phyloP scores from a whole-genome alignment of 2,113 vertebrate species.

The Anas platyrhynchos region DNA sequence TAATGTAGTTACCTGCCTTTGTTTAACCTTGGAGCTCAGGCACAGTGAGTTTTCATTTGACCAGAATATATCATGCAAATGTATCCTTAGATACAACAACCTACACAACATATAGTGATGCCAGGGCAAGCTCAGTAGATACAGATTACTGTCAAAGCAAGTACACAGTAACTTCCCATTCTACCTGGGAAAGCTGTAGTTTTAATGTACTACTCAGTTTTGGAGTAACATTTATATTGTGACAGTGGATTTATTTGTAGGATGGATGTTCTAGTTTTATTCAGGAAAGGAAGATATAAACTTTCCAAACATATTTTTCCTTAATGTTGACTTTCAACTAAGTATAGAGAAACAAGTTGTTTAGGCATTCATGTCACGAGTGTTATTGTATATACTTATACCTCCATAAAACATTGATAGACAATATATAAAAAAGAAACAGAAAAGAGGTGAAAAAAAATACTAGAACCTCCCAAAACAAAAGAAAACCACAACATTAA shows the following conservation, averaged over 20 bases:
- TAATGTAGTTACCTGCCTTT: neutral
- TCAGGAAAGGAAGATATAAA: neutral
- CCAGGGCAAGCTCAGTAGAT: neutral
- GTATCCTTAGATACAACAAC: neutral
- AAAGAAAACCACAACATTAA: neutral
- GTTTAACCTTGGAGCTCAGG: neutral
- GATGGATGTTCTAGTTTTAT: neutral
- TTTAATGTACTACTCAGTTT: neutral
- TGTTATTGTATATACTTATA: neutral
- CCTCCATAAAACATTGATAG: neutral
- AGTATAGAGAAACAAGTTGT: neutral
- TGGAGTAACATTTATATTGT: neutral
- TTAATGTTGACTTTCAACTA: neutral
- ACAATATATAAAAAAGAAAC: neutral
- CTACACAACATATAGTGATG: accelerated
- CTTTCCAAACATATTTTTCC: neutral
- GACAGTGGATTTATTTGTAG: neutral
- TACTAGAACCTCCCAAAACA: neutral
- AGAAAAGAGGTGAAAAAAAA: neutral
- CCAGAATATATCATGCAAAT: neutral
- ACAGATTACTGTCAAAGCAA: neutral
- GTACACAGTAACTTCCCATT: neutral
- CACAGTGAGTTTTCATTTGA: neutral
- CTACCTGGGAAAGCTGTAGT: neutral
- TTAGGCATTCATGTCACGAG: neutral